phyloP scores from a whole-genome alignment of 2,888 invertebrate species.

The Platynereis dumerilii region DNA sequence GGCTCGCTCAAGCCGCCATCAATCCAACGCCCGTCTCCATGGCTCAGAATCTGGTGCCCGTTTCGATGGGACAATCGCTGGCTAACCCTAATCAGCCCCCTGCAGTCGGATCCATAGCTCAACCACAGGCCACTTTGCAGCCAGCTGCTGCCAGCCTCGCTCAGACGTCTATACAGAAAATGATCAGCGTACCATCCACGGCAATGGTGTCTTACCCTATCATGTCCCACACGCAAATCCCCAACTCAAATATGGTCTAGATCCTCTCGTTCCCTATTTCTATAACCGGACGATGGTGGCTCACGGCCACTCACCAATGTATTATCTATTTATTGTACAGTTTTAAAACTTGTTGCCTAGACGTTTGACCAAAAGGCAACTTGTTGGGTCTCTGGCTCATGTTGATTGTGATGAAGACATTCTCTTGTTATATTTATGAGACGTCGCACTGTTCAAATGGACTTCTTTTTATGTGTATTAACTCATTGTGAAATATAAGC shows the following conservation, averaged over 20 bases:
- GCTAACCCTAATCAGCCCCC: constrained; percentile 12
- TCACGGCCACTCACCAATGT: constrained; percentile 5
- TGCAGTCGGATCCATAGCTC: constrained; percentile 24
- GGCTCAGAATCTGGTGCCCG: constrained; percentile 19
- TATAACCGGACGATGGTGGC: background rate
- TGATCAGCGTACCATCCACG: constrained; percentile 20
- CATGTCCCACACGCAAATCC: constrained; percentile 37
- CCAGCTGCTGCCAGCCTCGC: constrained; percentile 20
- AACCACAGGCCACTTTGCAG: constrained; percentile 11
- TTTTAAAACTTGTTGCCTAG: background rate
- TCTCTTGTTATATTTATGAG: no score
- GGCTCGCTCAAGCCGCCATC: constrained; percentile 22
- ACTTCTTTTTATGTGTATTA: no score
- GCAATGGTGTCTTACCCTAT: constrained; percentile 39
- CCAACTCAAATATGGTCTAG: constrained; percentile 30
- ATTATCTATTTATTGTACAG: constrained; percentile 2
- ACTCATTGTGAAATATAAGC: no score
- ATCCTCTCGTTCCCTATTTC: background rate
- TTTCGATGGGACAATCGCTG: constrained; percentile 14
- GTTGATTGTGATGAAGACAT: no score
- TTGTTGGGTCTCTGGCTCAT: background rate
- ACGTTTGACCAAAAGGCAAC: constrained; percentile 3
- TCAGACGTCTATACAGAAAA: constrained; percentile 3
- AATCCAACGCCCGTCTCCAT: constrained; percentile 12
- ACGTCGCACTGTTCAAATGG: no score